phyloP scores from a whole-genome alignment of 2,797 vertebrate species.

The Lacerta bilineata region DNA sequence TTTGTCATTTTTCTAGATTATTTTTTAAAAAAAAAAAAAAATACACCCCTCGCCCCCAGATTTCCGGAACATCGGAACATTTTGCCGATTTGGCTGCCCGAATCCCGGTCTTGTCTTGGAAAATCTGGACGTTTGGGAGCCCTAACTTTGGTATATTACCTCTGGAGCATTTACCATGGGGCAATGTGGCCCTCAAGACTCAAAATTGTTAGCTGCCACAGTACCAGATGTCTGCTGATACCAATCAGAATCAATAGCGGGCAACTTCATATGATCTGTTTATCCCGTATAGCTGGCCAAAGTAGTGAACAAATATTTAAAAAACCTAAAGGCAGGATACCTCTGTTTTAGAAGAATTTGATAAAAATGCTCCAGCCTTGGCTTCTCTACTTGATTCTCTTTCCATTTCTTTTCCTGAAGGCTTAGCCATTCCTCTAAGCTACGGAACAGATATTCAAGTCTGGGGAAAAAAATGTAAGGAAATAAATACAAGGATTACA shows the following conservation, averaged over 20 bases:
- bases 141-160: no score
- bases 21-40: no score
- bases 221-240: no score
- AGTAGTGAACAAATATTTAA: not conserved
- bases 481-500: slow-evolving; percentile 19
- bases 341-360: slow-evolving; percentile 84
- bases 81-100: accelerated
- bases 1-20: no score
- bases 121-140: no score
- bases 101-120: no score
- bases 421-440: slow-evolving; percentile 86
- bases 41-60: no score
- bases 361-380: slow-evolving; percentile 75
- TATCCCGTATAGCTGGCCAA: not conserved
- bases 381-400: slow-evolving; percentile 70
- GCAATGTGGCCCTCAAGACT: no score
- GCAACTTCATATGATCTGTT: not conserved
- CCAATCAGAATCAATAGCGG: not conserved
- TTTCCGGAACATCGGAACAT: no score
- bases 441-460: slow-evolving; percentile 82
- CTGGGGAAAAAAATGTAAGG: slow-evolving; percentile 72
- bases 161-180: no score
- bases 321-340: slow-evolving; percentile 72
- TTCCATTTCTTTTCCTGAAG: slow-evolving; percentile 82
- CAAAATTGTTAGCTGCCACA: no score